A percentile compares a stretch with the other conserved stretches of the same genome.
Evolutionary conservation across 2,797 vertebrate genomes (phyloP).

Genomic region (Falco novaeseelandiae): DNA sequence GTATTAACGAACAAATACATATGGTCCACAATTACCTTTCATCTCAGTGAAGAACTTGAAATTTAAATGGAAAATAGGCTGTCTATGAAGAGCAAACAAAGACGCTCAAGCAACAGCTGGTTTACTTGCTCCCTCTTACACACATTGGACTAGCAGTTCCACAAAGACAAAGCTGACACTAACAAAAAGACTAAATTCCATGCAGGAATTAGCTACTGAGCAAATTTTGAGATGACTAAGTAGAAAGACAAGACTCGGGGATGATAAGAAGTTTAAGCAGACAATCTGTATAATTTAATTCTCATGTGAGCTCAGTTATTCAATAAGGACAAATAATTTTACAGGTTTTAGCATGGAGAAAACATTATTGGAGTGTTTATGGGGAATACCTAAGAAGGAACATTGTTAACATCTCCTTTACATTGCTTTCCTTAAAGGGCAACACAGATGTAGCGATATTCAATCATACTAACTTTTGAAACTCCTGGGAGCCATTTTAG

Average conservation of each 20-base stretch:
- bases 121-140: neutral
- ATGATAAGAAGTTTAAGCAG: neutral
- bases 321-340: neutral
- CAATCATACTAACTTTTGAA: slow-evolving; percentile 20
- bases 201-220: neutral
- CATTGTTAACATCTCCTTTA: neutral
- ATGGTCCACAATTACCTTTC: neutral
- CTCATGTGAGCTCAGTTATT: neutral
- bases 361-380: neutral
- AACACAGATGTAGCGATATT: neutral
- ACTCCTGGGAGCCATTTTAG: neutral
- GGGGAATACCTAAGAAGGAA: slow-evolving; percentile 27
- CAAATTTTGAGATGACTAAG: neutral
- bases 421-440: slow-evolving; percentile 7
- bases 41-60: neutral
- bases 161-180: neutral
- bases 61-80: neutral
- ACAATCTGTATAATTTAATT: neutral
- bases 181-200: neutral
- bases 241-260: neutral
- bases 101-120: neutral
- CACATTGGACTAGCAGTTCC: neutral
- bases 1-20: neutral
- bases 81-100: neutral
- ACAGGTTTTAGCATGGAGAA: neutral